Evolutionary conservation across 2,888 invertebrate species (phyloP).

Genomic region (Brenthis hecate): DNA sequence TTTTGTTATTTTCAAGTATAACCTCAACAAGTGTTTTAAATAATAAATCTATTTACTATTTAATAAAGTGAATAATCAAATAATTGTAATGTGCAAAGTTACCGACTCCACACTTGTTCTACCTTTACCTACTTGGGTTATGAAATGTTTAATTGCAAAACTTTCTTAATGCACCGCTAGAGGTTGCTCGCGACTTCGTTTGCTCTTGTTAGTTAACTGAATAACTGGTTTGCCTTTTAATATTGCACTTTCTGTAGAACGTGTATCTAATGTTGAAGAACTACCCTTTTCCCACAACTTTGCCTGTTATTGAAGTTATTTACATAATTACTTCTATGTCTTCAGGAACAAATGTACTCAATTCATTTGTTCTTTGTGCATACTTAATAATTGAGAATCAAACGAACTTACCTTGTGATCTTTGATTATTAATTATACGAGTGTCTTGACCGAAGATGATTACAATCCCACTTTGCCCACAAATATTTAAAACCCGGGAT

Average conservation of each 20-base stretch:
- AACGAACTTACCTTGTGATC: too few relatives aligned
- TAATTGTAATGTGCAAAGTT: conserved; percentile 20
- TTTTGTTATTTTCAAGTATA: too few relatives aligned
- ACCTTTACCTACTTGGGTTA: conserved; percentile 20
- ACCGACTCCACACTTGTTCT: conserved; percentile 10
- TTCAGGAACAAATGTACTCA: too few relatives aligned
- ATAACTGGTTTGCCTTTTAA: conserved; percentile 16
- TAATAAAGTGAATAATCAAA: conserved; percentile 2
- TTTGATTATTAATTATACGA: too few relatives aligned
- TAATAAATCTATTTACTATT: neutral
- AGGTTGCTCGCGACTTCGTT: conserved; percentile 16
- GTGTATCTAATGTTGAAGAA: conserved; percentile 5
- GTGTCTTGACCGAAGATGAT: too few relatives aligned
- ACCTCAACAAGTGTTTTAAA: neutral
- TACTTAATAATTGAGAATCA: too few relatives aligned
- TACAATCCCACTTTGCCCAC: too few relatives aligned
- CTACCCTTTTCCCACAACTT: conserved; percentile 2
- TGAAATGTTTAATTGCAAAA: conserved; percentile 22
- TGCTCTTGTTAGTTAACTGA: conserved; percentile 19
- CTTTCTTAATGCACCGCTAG: conserved; percentile 15
- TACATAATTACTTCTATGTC: neutral
- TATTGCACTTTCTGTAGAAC: conserved; percentile 10
- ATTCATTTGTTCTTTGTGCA: too few relatives aligned
- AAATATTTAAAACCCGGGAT: too few relatives aligned
- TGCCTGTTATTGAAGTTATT: neutral